Evolutionary conservation across 2,797 vertebrate species (phyloP).

Genomic region (Uromys caudimaculatus): DNA sequence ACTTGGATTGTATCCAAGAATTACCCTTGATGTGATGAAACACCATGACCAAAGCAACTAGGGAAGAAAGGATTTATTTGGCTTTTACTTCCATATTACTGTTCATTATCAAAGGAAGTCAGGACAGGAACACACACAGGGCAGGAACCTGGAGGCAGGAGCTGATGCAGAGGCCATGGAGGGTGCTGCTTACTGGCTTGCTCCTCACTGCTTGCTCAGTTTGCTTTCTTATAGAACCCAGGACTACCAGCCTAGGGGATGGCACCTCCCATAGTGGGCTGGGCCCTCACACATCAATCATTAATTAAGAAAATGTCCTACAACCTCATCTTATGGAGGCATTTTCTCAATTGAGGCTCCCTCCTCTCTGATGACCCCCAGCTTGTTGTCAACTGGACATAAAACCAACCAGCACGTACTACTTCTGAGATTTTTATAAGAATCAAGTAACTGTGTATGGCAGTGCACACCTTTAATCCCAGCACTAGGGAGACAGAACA

Average conservation of each 20-base stretch:
- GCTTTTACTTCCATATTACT: neutral
- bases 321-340: neutral
- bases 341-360: neutral
- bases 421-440: neutral
- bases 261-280: neutral
- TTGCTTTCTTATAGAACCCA: neutral
- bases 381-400: neutral
- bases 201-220: neutral
- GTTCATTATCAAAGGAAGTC: neutral
- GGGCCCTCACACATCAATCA: neutral
- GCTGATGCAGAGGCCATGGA: neutral
- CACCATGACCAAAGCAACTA: neutral
- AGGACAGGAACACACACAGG: neutral
- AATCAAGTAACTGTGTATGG: neutral
- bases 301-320: neutral
- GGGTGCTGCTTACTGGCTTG: neutral
- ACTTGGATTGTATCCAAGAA: neutral
- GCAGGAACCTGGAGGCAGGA: neutral
- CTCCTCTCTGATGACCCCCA: neutral
- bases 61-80: neutral
- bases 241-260: neutral
- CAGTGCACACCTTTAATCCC: neutral
- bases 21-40: neutral
- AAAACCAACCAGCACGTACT: neutral
- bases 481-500: neutral